Conservation (phyloP, 2,888 invertebrate genomes). For the Xiphydria camelus region DNA sequence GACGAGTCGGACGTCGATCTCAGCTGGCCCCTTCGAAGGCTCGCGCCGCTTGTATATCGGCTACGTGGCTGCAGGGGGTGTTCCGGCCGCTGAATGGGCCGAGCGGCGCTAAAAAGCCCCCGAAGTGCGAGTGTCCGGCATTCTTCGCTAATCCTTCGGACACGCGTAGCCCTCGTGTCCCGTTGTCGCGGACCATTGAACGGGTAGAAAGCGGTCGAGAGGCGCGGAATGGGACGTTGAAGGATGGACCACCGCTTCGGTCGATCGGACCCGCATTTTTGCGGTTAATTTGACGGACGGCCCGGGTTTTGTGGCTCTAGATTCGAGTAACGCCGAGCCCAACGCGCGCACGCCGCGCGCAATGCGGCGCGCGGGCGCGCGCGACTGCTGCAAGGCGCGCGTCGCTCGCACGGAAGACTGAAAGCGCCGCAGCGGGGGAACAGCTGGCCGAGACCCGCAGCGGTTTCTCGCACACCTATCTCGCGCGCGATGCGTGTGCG, state of each 20-base stretch:
- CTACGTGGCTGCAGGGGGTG: constrained; percentile 21
- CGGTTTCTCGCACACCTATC: too few species aligned
- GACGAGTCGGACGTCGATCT: constrained; percentile 44
- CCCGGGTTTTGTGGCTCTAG: too few species aligned
- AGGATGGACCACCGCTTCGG: constrained; percentile 14
- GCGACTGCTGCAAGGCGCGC: too few species aligned
- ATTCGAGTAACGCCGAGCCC: too few species aligned
- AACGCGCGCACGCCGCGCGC: too few species aligned
- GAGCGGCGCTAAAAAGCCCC: constrained; percentile 30
- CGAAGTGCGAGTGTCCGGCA: constrained; percentile 24
- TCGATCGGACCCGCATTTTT: too few species aligned
- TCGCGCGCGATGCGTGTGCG: too few species aligned
- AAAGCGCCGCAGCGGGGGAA: too few species aligned
- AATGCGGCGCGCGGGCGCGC: too few species aligned
- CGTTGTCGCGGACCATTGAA: too few species aligned
- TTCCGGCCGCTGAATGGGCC: constrained; percentile 7
- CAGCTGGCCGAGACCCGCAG: too few species aligned
- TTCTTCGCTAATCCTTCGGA: constrained; percentile 37
- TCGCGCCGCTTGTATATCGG: constrained; percentile 20
- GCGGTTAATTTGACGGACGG: constrained; percentile 40
- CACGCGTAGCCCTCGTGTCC: constrained; percentile 27
- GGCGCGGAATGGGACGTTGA: constrained; percentile 15
- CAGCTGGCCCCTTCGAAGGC: constrained; percentile 44
- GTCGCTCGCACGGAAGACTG: too few species aligned
- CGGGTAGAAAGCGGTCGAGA: not conserved